These are phyloP conservation scores for Latheticus oryzae DNA, from an alignment of 2,888 invertebrate genomes.

Conservation along the genomic window DNA sequence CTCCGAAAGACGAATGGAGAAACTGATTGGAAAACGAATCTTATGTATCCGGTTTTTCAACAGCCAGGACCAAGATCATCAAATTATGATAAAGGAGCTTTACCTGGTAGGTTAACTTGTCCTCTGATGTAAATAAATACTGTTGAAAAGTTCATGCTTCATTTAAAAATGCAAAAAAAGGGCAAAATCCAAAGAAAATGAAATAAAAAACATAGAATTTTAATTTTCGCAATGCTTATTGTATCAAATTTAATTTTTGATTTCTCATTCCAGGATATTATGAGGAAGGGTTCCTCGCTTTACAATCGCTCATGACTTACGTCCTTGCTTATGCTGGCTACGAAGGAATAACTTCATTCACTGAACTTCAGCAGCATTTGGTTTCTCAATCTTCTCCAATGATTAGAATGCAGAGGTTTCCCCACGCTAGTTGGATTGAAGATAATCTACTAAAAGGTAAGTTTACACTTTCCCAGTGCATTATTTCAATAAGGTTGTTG, in stretches of 20 bases:
- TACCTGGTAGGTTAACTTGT: slow-evolving; percentile 71
- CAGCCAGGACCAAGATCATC: slow-evolving; percentile 75
- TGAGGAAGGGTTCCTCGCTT: slow-evolving; percentile 74
- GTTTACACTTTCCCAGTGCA: too few relatives aligned
- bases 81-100: slow-evolving; percentile 68
- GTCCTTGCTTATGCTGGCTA: slow-evolving; percentile 49
- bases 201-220: too few relatives aligned
- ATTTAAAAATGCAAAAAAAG: too few relatives aligned
- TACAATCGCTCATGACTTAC: slow-evolving; percentile 69
- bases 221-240: too few relatives aligned
- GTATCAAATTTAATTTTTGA: too few relatives aligned
- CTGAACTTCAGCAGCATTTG: slow-evolving; percentile 19
- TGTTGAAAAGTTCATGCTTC: too few relatives aligned
- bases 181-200: too few relatives aligned
- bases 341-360: slow-evolving; percentile 35
- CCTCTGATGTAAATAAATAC: too few relatives aligned
- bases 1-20: slow-evolving; percentile 63
- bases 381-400: slow-evolving; percentile 51
- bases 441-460: slow-evolving; percentile 76
- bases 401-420: slow-evolving; percentile 73
- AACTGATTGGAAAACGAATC: slow-evolving; percentile 75
- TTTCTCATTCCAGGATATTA: slow-evolving; percentile 67
- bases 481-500: too few relatives aligned
- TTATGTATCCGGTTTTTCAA: slow-evolving; percentile 75
- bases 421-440: slow-evolving; percentile 75